Evolutionary conservation across 1,140 invertebrate genomes (phyloP), one percentile per base, ranked within the genome.

Genomic region (Harpegnathos saltator): DNA sequence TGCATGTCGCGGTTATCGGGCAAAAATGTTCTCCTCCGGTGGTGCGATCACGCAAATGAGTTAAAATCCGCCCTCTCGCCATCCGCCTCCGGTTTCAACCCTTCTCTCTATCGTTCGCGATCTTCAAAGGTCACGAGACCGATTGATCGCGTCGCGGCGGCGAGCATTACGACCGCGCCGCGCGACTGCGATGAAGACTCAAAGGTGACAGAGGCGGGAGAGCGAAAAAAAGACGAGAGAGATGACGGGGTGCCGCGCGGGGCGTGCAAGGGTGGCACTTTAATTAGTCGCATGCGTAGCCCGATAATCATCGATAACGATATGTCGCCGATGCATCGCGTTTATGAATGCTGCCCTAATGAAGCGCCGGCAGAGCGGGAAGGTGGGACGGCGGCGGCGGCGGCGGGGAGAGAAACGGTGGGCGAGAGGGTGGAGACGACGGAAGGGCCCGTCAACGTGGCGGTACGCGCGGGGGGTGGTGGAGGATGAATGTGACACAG

Each of bases 321-420:
- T n/a, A 44, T 22, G 56, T 33, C 29, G 54, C 22, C 56, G 29
- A 52, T 26, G 17, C 54, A 33, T 58, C 33, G 65, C 48, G 81
- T 87, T 87, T 87, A 86, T 87, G 81, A 87, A 87, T 87, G 65
- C 75, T 3, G 24, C n/a, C 63, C 63, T 88, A 88, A 88, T 87
- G 85, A 88, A 88, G 82, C 58, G 58, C 38, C 11, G 61, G 48
- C n/a, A 17, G 56, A 7, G 38, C 7, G 44, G 15, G 4, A 73
- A 12, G 3, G 12, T 38, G 24, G 11, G 7, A 22, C 14, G 24
- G 17, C 26, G 22, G 29, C 22, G 58, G 52, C 19, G n/a, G 19
- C 19, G 56, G 65, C 69, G 63, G 52, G 50, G 66, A 44, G 19
- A 19, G 33, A 38, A 15, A 50, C 22, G 66, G 48, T 59, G 22